phyloP scores from a whole-genome alignment of 2,797 vertebrate genomes.

The Lithobates pipiens region DNA sequence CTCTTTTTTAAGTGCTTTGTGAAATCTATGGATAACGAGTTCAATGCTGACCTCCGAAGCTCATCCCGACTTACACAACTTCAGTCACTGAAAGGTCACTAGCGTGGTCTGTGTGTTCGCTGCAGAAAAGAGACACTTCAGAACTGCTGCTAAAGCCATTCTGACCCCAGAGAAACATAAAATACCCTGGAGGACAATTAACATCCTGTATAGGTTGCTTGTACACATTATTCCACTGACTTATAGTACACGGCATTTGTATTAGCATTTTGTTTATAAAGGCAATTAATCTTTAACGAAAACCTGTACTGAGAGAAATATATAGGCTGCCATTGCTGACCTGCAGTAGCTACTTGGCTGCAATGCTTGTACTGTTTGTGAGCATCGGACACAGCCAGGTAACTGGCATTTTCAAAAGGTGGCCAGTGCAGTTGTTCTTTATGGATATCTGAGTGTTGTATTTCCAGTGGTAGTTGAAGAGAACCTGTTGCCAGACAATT shows the following conservation, averaged over 20 bases:
- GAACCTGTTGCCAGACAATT: no score
- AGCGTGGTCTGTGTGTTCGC: neutral
- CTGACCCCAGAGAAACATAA: slow-evolving; percentile 19
- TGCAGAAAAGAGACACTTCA: slow-evolving; percentile 17
- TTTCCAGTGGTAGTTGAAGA: no score
- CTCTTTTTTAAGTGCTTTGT: neutral
- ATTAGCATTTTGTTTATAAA: neutral
- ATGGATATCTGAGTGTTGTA: no score
- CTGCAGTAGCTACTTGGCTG: no score
- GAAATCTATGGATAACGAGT: neutral
- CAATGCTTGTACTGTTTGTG: no score
- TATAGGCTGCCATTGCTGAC: no score
- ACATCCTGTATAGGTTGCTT: slow-evolving; percentile 5
- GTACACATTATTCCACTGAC: neutral
- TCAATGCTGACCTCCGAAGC: slow-evolving; percentile 4
- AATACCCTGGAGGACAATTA: slow-evolving; percentile 37
- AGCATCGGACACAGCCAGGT: no score
- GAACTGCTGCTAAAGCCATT: neutral
- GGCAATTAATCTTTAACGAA: neutral
- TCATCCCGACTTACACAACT: neutral
- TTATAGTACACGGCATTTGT: neutral
- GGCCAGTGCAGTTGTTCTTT: no score
- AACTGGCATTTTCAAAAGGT: no score
- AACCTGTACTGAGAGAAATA: no score
- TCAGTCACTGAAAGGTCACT: neutral